Conservation (phyloP, 2,797 vertebrate species). For the Menidia menidia region DNA sequence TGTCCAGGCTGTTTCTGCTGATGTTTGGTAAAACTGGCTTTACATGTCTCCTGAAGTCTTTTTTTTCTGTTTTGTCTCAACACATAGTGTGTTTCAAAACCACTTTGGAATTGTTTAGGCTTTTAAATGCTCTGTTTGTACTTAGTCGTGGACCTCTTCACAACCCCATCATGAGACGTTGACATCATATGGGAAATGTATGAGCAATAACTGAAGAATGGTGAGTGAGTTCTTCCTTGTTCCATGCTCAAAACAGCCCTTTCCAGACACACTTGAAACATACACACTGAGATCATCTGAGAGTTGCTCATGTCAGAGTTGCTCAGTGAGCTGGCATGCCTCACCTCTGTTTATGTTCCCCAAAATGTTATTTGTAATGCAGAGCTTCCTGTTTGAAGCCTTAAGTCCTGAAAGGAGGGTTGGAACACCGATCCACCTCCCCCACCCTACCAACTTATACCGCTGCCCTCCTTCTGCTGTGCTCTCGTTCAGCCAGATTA, state of each 20-base stretch:
- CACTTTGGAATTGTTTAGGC: conserved; percentile 26
- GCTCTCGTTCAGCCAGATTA: conserved; percentile 63
- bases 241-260: conserved; percentile 9
- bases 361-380: conserved; percentile 52
- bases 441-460: conserved; percentile 22
- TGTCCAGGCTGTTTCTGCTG: conserved; percentile 33
- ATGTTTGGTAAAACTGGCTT: conserved; percentile 22
- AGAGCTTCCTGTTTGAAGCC: conserved; percentile 57
- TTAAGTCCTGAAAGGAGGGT: conserved; percentile 52
- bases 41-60: conserved; percentile 27
- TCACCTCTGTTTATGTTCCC: conserved; percentile 13
- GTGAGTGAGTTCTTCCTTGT: conserved; percentile 26
- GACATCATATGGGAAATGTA: conserved; percentile 33
- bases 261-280: conserved; percentile 20
- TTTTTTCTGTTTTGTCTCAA: conserved; percentile 5
- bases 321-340: conserved; percentile 59
- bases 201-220: conserved; percentile 26
- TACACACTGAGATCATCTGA: conserved; percentile 64
- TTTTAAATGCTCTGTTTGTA: conserved; percentile 20
- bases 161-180: conserved; percentile 22
- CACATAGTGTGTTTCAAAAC: conserved; percentile 14
- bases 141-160: conserved; percentile 3
- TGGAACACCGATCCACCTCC: conserved; percentile 27
- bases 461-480: conserved; percentile 46
- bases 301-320: conserved; percentile 51